Conservation (phyloP, 2,113 vertebrate species). For the Podarcis cretensis region DNA sequence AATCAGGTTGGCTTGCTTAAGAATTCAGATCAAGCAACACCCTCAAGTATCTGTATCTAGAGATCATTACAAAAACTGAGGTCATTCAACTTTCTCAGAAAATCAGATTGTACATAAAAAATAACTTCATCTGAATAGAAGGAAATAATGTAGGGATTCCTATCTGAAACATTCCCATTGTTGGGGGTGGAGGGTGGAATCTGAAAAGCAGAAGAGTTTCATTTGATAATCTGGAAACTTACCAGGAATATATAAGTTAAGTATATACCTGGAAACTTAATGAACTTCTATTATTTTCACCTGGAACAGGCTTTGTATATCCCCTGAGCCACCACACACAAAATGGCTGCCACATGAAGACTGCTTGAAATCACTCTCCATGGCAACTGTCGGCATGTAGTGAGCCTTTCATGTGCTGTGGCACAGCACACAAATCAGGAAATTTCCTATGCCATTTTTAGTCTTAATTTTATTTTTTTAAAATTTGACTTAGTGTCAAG, state of each 20-base stretch:
- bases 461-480: background rate
- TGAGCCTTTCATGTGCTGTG: background rate
- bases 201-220: background rate
- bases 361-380: background rate
- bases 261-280: background rate
- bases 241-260: background rate
- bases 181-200: background rate
- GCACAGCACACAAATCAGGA: background rate
- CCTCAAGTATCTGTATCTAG: too few species aligned
- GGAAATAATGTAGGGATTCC: background rate
- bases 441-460: background rate
- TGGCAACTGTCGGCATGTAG: background rate
- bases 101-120: background rate
- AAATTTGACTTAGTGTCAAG: background rate
- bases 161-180: background rate
- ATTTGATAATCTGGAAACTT: background rate
- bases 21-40: too few species aligned
- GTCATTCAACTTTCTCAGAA: background rate
- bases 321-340: background rate
- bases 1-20: too few species aligned
- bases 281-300: background rate
- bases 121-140: background rate
- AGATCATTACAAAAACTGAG: background rate
- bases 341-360: background rate
- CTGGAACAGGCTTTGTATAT: background rate